Conservation (phyloP, 2,113 vertebrate species). For the Pomatostomus ruficeps region DNA sequence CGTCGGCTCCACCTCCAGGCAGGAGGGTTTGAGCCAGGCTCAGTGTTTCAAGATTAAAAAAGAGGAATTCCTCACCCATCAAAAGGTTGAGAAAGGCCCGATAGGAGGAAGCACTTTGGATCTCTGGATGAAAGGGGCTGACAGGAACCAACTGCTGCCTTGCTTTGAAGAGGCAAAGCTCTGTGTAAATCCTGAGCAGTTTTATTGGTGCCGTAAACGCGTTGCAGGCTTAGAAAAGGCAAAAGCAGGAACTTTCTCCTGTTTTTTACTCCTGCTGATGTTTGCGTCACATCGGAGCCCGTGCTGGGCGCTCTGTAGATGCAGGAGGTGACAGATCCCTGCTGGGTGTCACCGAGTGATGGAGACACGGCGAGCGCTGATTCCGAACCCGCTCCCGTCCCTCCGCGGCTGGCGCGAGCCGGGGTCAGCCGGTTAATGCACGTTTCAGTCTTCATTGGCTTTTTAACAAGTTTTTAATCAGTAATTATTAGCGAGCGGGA, state of each 20-base stretch:
- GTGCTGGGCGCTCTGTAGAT: fast-evolving
- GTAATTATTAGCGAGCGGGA: slow-evolving; percentile 83
- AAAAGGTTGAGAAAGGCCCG: background rate
- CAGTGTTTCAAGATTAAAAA: background rate
- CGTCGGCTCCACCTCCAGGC: fast-evolving
- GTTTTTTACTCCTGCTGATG: background rate
- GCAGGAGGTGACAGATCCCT: background rate
- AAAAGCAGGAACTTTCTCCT: background rate
- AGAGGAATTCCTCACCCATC: background rate
- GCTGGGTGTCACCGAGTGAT: background rate
- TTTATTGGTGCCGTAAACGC: background rate
- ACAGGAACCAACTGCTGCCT: background rate
- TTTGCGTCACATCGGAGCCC: fast-evolving
- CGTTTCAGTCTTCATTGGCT: slow-evolving; percentile 85
- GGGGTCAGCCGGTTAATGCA: slow-evolving; percentile 85
- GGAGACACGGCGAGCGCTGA: slow-evolving; percentile 30
- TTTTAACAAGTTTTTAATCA: slow-evolving; percentile 93
- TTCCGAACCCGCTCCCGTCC: slow-evolving; percentile 44
- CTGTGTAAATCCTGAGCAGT: background rate
- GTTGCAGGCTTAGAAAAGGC: background rate
- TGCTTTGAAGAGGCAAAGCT: background rate
- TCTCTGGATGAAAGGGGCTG: background rate
- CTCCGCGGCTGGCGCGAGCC: slow-evolving; percentile 33
- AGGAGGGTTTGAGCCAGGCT: background rate
- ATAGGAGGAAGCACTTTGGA: background rate